phyloP scores from a whole-genome alignment of 1,140 invertebrate species.

The Anagrus nilaparvatae region DNA sequence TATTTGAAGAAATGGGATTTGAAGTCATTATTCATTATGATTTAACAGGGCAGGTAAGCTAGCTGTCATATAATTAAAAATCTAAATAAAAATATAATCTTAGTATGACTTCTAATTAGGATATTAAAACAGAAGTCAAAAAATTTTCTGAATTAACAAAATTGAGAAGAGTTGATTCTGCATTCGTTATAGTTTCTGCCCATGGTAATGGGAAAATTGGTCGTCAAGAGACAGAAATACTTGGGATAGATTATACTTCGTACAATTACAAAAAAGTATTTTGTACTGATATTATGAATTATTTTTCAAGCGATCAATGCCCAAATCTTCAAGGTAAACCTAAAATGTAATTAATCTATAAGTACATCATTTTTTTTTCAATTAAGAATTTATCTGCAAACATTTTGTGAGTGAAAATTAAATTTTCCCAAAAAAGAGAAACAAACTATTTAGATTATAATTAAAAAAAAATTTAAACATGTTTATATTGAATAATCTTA shows the following conservation, averaged over 20 bases:
- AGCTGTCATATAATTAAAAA: too few relatives aligned
- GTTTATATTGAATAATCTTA: too few relatives aligned
- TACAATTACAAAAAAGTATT: slow-evolving; percentile 21
- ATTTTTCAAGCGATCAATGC: slow-evolving; percentile 52
- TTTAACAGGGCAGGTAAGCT: slow-evolving; percentile 33
- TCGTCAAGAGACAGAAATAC: slow-evolving; percentile 30
- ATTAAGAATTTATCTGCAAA: too few relatives aligned
- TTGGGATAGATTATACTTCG: slow-evolving; percentile 21
- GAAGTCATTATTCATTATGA: slow-evolving; percentile 34
- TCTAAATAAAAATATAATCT: too few relatives aligned
- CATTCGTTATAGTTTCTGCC: slow-evolving; percentile 48
- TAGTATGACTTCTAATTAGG: slow-evolving; percentile 23
- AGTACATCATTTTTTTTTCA: too few relatives aligned
- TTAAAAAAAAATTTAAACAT: too few relatives aligned
- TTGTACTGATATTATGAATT: slow-evolving; percentile 41
- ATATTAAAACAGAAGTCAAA: slow-evolving; percentile 31
- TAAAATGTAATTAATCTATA: too few relatives aligned
- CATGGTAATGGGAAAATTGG: slow-evolving; percentile 38
- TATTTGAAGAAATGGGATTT: slow-evolving; percentile 48
- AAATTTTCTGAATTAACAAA: slow-evolving; percentile 31
- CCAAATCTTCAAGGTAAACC: slow-evolving; percentile 53
- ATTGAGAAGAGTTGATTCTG: slow-evolving; percentile 41
- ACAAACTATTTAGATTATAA: too few relatives aligned
- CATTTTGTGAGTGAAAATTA: too few relatives aligned
- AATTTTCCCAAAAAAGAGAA: too few relatives aligned